Base-by-base conservation (phyloP, 2,888 invertebrate genomes). In the Drosophila bunnanda region DNA sequence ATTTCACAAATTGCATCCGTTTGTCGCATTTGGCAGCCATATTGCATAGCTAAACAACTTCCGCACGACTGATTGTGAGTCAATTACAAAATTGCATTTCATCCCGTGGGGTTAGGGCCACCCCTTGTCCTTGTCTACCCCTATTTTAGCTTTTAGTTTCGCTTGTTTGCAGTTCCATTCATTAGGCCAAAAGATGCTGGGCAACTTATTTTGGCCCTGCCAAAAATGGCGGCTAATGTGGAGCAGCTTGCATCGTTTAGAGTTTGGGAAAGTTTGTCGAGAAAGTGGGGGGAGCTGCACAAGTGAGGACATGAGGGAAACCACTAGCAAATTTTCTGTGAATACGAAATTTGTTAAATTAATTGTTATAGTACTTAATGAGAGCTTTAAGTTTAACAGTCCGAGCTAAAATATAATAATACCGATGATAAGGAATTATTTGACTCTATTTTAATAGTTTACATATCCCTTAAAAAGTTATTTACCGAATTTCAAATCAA, bases 1-100 rank as follows among this genome's bases (percentile, higher is more conserved):
- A 75, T 75, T 75, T 76, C 71, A 71, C 76, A 75, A 75, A 76
- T 75, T 75, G 71, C 75, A 76, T 75, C 75, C 75, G 76, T 76
- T 75, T 75, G 75, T 64, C 58, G 75, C 75, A 71, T 75, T 75
- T 76, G 75, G 75, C 76, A 76, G 62, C 76, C 75, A 76, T 75
- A 76, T 70, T 75, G 62, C 58, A 58, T 52, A 69, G 62, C 62
- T 76, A 76, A 75, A 75, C 75, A 75, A 70, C 75, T 76, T 75
- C 75, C 75, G 76, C 75, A 30, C 60, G 76, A 53, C 71, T 70
- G 62, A 64, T 70, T 75, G 71, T 53, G 76, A 75, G 75, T 76
- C 76, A 76, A 75, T 75, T 75, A 75, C 75, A 75, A 64, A 75
- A 70, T 76, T 70, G 73, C 58, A 76, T 62, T 75, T 48, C 46